Conservation (phyloP, 2,797 vertebrate genomes). For the Menidia menidia region DNA sequence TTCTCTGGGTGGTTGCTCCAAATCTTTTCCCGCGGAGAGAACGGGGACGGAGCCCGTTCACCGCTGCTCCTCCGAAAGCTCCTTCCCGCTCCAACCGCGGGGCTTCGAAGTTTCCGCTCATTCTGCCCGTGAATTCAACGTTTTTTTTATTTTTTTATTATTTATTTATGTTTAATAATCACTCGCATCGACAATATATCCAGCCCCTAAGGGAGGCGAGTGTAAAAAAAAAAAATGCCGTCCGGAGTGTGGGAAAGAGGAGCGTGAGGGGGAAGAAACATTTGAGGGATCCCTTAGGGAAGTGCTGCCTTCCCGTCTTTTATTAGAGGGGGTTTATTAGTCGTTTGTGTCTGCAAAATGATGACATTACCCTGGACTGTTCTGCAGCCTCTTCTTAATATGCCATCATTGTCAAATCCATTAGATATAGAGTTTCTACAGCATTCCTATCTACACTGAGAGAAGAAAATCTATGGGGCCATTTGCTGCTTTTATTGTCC, state of each 20-base stretch:
- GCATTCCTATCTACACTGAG: constrained; percentile 47
- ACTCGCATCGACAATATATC: constrained; percentile 45
- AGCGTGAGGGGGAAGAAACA: constrained; percentile 63
- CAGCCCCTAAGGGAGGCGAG: constrained; percentile 33
- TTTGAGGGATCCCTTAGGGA: constrained; percentile 72
- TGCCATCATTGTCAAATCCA: constrained; percentile 53
- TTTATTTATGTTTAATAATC: constrained; percentile 48
- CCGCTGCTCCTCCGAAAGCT: constrained; percentile 4
- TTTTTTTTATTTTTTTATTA: constrained; percentile 3
- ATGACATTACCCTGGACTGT: constrained; percentile 64
- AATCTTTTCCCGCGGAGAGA: constrained; percentile 16
- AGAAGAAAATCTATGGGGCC: constrained; percentile 61
- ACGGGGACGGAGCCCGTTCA: neutral
- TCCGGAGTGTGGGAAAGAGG: neutral
- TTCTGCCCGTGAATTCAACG: constrained; percentile 49
- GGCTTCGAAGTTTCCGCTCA: constrained; percentile 39
- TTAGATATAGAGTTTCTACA: constrained; percentile 49
- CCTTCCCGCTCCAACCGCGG: neutral
- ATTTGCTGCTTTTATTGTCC: constrained; percentile 74
- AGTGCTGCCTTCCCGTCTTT: constrained; percentile 37
- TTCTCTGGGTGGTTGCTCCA: constrained; percentile 8
- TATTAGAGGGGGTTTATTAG: constrained; percentile 60
- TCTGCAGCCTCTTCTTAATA: constrained; percentile 60
- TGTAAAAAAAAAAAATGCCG: constrained; percentile 18
- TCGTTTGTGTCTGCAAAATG: constrained; percentile 65